Evolutionary conservation across 2,113 vertebrate species (phyloP).

Genomic region (Ceuthmochares aereus): DNA sequence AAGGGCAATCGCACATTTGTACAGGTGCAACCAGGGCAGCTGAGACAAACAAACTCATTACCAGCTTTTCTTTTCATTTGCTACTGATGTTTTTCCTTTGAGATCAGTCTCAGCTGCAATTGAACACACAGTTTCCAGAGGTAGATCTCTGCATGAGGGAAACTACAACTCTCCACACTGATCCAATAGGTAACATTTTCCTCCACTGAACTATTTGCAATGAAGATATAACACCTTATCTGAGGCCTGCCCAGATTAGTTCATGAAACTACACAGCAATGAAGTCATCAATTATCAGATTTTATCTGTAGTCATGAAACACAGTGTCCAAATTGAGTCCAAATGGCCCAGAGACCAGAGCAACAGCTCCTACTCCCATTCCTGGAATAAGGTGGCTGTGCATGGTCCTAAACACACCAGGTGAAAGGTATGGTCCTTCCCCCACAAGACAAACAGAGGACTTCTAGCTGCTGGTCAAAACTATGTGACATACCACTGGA

Average conservation of each 20-base stretch:
- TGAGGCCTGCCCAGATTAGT: neutral
- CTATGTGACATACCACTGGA: no score
- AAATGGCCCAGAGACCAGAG: neutral
- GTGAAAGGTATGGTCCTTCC: neutral
- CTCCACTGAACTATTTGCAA: neutral
- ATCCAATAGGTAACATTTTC: neutral
- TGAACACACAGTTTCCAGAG: neutral
- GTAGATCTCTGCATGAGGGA: neutral
- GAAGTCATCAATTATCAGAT: neutral
- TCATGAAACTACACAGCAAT: neutral
- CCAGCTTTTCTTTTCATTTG: neutral
- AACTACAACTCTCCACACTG: neutral
- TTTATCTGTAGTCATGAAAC: neutral
- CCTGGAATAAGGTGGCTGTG: rapidly evolving
- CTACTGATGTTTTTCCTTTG: neutral
- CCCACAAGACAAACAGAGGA: neutral
- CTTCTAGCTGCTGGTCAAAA: neutral
- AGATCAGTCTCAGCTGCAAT: neutral
- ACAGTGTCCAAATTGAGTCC: neutral
- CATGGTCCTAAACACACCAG: neutral
- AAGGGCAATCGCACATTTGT: neutral
- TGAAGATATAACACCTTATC: rapidly evolving
- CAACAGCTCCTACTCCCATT: neutral
- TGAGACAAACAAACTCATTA: neutral
- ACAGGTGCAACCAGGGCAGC: neutral